A percentile compares a stretch with the other conserved stretches of the same genome.
phyloP scores from a whole-genome alignment of 2,113 vertebrate species.

The Forbesichthys agassizii region DNA sequence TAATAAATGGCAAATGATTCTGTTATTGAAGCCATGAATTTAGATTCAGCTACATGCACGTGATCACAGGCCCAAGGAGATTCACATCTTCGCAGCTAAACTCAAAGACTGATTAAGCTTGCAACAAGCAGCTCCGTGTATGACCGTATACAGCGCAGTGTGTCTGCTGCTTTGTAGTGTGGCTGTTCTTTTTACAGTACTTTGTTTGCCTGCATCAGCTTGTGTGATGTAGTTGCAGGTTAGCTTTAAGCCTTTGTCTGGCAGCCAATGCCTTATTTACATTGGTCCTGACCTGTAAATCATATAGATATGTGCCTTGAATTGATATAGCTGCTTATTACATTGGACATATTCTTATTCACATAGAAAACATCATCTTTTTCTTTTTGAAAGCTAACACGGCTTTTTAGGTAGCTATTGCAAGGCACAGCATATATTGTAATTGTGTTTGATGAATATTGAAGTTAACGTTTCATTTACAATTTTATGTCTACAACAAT shows the following conservation, averaged over 20 bases:
- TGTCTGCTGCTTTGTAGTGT: conserved; percentile 41
- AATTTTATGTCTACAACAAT: conserved; percentile 24
- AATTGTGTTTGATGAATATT: conserved; percentile 12
- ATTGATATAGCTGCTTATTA: conserved; percentile 66
- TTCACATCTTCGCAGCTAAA: conserved; percentile 58
- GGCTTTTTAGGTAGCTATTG: conserved; percentile 35
- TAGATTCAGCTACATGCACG: conserved; percentile 45
- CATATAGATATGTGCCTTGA: conserved; percentile 76
- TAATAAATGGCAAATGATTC: conserved; percentile 36
- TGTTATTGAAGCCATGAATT: conserved; percentile 24
- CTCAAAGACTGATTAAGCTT: conserved; percentile 52
- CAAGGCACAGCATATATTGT: conserved; percentile 28
- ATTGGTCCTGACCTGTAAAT: conserved; percentile 47
- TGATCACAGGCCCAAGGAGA: conserved; percentile 48
- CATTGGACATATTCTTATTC: conserved; percentile 54
- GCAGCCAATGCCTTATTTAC: conserved; percentile 31
- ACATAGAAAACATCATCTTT: conserved; percentile 41
- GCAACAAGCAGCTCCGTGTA: conserved; percentile 42
- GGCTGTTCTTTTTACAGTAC: conserved; percentile 49
- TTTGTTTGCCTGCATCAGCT: conserved; percentile 47
- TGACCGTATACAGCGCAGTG: conserved; percentile 29
- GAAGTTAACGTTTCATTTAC: conserved; percentile 47
- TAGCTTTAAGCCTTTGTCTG: conserved; percentile 33
- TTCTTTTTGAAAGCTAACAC: conserved; percentile 28
- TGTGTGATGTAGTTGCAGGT: conserved; percentile 45